Evolutionary conservation across 2,888 invertebrate genomes (phyloP), one percentile per base, ranked within the genome.

Genomic region (Adelognathus sp.): DNA sequence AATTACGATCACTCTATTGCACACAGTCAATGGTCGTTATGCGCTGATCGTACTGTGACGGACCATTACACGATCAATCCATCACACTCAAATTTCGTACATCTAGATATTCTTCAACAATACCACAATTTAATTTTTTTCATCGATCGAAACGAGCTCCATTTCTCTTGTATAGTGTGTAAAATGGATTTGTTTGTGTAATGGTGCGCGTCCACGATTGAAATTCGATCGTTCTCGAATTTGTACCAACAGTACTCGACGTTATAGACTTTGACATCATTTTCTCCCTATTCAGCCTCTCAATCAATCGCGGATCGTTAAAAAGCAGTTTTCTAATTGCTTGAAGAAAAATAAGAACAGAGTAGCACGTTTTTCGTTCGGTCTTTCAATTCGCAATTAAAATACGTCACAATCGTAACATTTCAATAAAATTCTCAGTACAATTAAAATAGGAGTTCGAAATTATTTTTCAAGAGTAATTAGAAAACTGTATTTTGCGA

Each of bases 391-490:
- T 11, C 16, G 24, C 18, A 11, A 14, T 61, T 46, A 24, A 24
- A 21, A 46, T 46, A 9, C 14, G 24, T 61, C 56, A 39, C 36
- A 61, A 46, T 46, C 3, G 21, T 9, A 24, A 24, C 7, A 46
- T 46, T 18, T 46, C n/a, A 11, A 21, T 46, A 21, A 21, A n/a
- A 46, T 46, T 46, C 46, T 24, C 0, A 46, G 18, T 21, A 46
- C n/a, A 18, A 18, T 46, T 21, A 11, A 11, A 24, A 46, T 21
- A 3, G 6, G 7, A 18, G 18, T 11, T 3, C 9, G 4, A 1
- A 46, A 4, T 24, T 46, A 14, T 41, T 73, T 52, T 61, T 66
- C 67, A 71, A 70, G 77, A 72, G 69, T 72, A 73, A 46, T 46
- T 46, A 46, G 36, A 61, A 61, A 61, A 61, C 36, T 39, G 61